Conservation (phyloP, 23 tunicate species). For the Trididemnum nubilum region DNA sequence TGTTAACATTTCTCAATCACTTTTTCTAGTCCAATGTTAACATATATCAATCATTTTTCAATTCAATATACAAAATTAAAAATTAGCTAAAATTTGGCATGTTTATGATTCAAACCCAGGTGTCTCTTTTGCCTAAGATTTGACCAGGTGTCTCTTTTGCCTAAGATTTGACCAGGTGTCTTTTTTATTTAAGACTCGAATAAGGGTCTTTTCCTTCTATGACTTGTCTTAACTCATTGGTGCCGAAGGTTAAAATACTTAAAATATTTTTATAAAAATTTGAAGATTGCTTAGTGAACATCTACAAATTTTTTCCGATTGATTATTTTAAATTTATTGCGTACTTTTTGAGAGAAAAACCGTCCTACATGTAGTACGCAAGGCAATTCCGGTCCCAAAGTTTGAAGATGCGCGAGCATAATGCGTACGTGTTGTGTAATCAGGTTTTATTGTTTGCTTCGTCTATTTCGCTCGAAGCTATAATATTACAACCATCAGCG, state of each 20-base stretch:
- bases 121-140: no score
- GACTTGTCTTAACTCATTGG: not conserved
- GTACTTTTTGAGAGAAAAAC: not conserved
- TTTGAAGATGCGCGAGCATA: not conserved
- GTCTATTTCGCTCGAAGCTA: not conserved
- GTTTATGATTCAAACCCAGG: no score
- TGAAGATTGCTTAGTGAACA: not conserved
- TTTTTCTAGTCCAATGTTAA: no score
- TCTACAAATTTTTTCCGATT: not conserved
- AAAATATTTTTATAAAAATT: no score
- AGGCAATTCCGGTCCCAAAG: not conserved
- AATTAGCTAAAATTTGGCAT: no score
- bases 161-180: no score
- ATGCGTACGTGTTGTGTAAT: not conserved
- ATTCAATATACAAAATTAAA: no score
- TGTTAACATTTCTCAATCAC: no score
- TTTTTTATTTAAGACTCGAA: no score
- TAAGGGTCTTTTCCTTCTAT: no score
- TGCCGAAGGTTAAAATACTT: not conserved
- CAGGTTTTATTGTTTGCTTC: not conserved
- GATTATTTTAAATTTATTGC: not conserved
- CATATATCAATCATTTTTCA: no score
- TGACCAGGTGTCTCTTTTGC: no score
- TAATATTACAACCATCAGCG: not conserved
- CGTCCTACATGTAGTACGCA: not conserved